These are phyloP conservation scores for Hyles lineata DNA, from an alignment of 2,888 invertebrate species.

Conservation along the genomic window DNA sequence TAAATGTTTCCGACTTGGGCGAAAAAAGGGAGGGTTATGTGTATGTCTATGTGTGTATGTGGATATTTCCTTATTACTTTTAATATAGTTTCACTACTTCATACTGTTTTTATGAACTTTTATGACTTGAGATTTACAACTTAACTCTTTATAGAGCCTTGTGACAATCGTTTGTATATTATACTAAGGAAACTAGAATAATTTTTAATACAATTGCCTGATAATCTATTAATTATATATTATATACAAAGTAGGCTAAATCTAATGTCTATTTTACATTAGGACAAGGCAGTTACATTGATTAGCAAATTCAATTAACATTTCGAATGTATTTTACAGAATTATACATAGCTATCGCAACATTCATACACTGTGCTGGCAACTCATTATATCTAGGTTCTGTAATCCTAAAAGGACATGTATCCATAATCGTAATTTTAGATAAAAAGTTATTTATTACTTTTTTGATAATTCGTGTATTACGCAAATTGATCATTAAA, in stretches of 20 bases:
- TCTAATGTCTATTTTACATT: conserved; percentile 10
- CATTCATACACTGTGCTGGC: too few relatives aligned
- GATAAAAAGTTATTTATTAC: too few relatives aligned
- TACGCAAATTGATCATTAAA: too few relatives aligned
- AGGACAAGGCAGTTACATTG: background rate
- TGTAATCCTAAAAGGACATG: too few relatives aligned
- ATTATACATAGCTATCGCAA: too few relatives aligned
- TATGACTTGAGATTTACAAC: background rate
- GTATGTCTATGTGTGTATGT: too few relatives aligned
- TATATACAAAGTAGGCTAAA: conserved; percentile 8
- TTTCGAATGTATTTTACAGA: too few relatives aligned
- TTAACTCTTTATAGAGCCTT: background rate
- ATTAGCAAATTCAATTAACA: background rate
- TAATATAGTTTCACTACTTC: background rate
- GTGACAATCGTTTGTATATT: background rate
- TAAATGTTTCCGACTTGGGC: too few relatives aligned
- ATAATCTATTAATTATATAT: background rate
- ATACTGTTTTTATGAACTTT: conserved; percentile 2
- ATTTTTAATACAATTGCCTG: background rate
- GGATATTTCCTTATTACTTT: background rate
- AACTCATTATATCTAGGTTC: too few relatives aligned
- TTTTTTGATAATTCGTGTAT: too few relatives aligned
- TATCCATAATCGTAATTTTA: too few relatives aligned
- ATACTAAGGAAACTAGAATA: background rate
- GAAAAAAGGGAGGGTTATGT: too few relatives aligned